Percentiles rank a stretch among this genome's conserved stretches.
Conservation (phyloP, 2,888 invertebrate genomes). For the Scaptomyza polygonia region DNA sequence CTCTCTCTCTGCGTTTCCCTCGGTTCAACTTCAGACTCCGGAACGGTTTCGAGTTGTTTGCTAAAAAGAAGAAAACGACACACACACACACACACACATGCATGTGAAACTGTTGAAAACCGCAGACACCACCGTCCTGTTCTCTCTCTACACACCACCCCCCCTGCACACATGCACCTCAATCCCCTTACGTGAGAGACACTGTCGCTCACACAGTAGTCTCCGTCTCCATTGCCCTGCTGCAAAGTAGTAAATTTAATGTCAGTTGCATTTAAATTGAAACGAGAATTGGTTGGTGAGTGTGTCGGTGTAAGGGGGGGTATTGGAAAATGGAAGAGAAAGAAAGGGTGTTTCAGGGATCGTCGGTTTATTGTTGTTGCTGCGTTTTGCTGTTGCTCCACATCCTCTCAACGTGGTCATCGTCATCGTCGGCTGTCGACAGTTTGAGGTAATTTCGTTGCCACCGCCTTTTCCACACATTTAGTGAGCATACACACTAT, state of each 20-base stretch:
- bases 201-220: conserved; percentile 52
- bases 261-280: conserved; percentile 81
- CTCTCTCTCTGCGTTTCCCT: neutral
- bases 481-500: conserved; percentile 26
- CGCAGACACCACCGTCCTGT: conserved; percentile 21
- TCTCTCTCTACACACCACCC: neutral
- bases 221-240: conserved; percentile 54
- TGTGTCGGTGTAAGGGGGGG: conserved; percentile 3
- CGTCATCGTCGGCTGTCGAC: conserved; percentile 62
- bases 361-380: conserved; percentile 5
- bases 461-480: conserved; percentile 60
- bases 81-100: neutral
- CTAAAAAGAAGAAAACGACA: conserved; percentile 10
- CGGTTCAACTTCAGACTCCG: conserved; percentile 49
- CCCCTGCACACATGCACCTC: neutral
- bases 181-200: neutral
- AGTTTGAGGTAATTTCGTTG: conserved; percentile 75
- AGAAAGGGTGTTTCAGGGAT: neutral
- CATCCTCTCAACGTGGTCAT: conserved; percentile 10
- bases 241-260: conserved; percentile 80
- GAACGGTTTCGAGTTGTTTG: conserved; percentile 41
- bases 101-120: conserved; percentile 23
- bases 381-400: conserved; percentile 1
- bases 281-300: conserved; percentile 46
- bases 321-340: neutral